Evolutionary conservation across 2,888 invertebrate species (phyloP), one percentile per base, ranked within the genome.

Genomic region (Diachrysia chrysitis): DNA sequence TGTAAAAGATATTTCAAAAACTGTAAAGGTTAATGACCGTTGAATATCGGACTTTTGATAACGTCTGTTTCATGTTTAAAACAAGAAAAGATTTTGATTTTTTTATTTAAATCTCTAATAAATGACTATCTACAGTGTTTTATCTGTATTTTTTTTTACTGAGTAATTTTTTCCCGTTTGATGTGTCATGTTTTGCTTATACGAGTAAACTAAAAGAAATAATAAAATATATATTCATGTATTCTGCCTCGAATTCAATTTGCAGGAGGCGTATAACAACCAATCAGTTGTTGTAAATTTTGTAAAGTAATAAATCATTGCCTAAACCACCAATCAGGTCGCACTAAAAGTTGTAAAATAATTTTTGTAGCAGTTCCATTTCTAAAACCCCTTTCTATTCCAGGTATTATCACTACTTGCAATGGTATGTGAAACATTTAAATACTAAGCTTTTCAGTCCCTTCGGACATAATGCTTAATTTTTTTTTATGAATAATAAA

Each of bases 401-500:
- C 74, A 78, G 75, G 78, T 76, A 78, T 78, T 76, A 76, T 66
- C 76, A 78, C 78, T 76, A 78, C 78, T 79, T 79, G 68, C 79
- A 75, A 75, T 76, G 78, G 75, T 78, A 74, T 76, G 79, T 76
- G 70, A 66, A 76, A 76, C 70, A 64, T 74, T 78, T 66, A 66
- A 70, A 78, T 57, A 74, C 60, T 74, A 63, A 78, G 60, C 71
- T 76, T 76, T 64, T 64, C 73, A 74, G 35, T 79, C 68, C 60
- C 35, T 55, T 1, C 10, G 48, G 79, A 58, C 63, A 66, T 66
- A 55, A 62, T 19, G 17, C 35, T 76, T 59, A 64, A 57, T n/a
- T 32, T 10, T 58, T 60, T 69, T 58, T 78, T 63, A 71, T 71
- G 56, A 63, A 71, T 64, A 60, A 54, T 37, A 54, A 16, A 57